These are phyloP conservation scores for Caenorhabditis afra DNA, from an alignment of 2,888 invertebrate species.

Conservation along the genomic window DNA sequence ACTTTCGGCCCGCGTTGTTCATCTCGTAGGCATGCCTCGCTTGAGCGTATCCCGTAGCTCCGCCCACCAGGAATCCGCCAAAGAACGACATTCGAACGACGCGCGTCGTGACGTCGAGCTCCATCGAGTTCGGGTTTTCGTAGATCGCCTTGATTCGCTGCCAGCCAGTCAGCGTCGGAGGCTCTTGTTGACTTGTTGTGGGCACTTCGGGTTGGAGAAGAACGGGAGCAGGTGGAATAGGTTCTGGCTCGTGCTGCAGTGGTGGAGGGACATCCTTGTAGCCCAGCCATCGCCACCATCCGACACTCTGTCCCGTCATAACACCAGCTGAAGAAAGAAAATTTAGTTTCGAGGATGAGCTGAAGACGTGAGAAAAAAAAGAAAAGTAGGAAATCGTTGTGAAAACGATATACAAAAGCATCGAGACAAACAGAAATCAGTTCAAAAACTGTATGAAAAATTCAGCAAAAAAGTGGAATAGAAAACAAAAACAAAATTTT, in stretches of 20 bases:
- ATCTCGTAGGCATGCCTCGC: conserved; percentile 66
- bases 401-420: too few relatives aligned
- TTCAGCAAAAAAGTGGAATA: background rate
- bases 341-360: background rate
- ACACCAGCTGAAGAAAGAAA: conserved; percentile 26
- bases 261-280: background rate
- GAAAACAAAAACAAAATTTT: background rate
- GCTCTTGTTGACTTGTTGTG: conserved; percentile 13
- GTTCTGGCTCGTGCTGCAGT: background rate
- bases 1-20: conserved; percentile 67
- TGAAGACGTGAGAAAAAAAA: too few relatives aligned
- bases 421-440: background rate
- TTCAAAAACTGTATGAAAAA: background rate
- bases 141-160: conserved; percentile 66
- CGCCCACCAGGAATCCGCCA: conserved; percentile 70
- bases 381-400: background rate
- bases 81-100: conserved; percentile 69
- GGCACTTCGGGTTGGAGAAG: background rate
- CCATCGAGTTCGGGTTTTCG: conserved; percentile 60
- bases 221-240: too few relatives aligned
- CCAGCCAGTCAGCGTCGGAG: conserved; percentile 60
- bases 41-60: conserved; percentile 66
- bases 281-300: conserved; percentile 59
- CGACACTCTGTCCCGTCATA: conserved; percentile 34
- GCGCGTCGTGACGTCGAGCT: conserved; percentile 62